Evolutionary conservation across 2,888 invertebrate genomes (phyloP), one percentile per base, ranked within the genome.

Genomic region (Heliconius sara): DNA sequence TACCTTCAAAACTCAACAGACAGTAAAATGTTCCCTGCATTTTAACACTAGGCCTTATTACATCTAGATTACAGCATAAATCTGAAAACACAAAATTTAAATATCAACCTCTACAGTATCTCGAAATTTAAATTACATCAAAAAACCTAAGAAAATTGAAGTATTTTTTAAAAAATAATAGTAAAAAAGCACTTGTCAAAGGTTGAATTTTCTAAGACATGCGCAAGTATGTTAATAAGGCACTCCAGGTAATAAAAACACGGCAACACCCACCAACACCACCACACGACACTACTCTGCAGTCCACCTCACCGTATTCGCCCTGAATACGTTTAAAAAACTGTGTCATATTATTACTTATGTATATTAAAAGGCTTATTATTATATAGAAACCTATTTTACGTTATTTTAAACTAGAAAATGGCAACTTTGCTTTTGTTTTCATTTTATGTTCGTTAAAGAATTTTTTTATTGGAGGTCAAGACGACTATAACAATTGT

Each of bases 201-300:
- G 34, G 52, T 57, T 22, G 57, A 63, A 67, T 79, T 78, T 81
- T 81, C 81, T 76, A 47, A 78, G 81, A 78, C 80, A 81, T 81
- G 81, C 81, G 27, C 81, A 70, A 78, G 76, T 70, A 81, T 80
- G 81, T 57, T 81, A 81, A 81, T 81, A 72, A 81, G 81, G 76
- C 71, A 60, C 81, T 80, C 60, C 65, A 80, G 76, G 52, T 78
- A 80, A 81, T 81, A 78, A 80, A 78, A 78, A 68, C 75, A 52
- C 71, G 47, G 13, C 47, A 39, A 47, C 47, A 47, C 47, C 47
- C 39, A 47, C 19, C 76, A 65, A 66, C 77, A 73, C 39, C 75
- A 3, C 47, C 30, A 7, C 52, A 27, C 10, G 22, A 19, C 43
- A 39, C 19, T 52, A 19, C 52, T 6, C 52, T 72, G 43, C 66